Evolutionary conservation across 2,797 vertebrate genomes (phyloP), one percentile per base, ranked within the genome.

Genomic region (Holocentrus rufus): DNA sequence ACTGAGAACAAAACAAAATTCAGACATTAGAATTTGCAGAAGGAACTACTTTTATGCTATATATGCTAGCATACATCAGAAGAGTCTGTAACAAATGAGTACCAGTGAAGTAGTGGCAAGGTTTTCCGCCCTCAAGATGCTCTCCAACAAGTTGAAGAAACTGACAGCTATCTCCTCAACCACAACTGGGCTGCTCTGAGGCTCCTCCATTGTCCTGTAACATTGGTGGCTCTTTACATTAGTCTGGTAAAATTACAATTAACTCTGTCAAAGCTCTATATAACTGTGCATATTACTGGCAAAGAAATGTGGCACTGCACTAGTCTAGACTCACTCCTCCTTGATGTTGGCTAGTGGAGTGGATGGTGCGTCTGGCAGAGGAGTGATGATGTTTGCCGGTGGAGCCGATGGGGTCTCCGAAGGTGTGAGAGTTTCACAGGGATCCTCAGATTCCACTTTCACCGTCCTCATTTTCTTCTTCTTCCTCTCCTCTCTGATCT

Each of bases 121-220:
- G 55, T 87, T 90, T 79, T 98, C 97, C 71, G 95, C 69, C 73
- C 93, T 91, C 54, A 99, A 90, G 56, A 99, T 94, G 85, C 93
- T 96, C 87, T 98, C 92, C 65, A 99, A 90, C 70, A 99, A 91
- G 79, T 92, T 95, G 88, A 99, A 99, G 90, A 98, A 99, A 84
- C 96, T 97, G 75, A 95, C 89, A 5, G 96, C 95, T 27, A 97
- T 96, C 92, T 98, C 98, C 88, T 98, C 97, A 86, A 98, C 92
- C 65, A 92, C 88, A 62, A 95, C 93, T 8, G 94, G 93, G 77
- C 95, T 96, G 50, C 92, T 95, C 84, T 96, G 97, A 69, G 91
- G 89, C 25, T 97, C 97, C 64, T 99, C 98, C 42, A 97, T 91
- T 56, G 96, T 94, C 86, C 97, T 99, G 79, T 42, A 92, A 80